Conservation (phyloP, 1,140 invertebrate species). For the Hycleus phaleratus region DNA sequence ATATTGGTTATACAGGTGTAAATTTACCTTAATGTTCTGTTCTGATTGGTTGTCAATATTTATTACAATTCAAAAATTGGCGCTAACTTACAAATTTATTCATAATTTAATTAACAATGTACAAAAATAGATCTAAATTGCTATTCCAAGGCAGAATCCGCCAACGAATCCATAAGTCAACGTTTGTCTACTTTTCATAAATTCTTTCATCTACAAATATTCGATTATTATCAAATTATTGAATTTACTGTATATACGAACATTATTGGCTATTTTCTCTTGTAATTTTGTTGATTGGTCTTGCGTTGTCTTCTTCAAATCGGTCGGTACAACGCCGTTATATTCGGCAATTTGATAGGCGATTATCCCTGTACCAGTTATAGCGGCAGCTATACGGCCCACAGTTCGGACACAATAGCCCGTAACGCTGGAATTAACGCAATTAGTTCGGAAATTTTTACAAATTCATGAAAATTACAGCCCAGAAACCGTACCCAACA, state of each 20-base stretch:
- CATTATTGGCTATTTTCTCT: neutral
- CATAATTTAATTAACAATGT: too few species aligned
- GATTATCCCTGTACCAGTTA: neutral
- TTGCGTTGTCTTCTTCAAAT: neutral
- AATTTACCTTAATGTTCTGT: too few species aligned
- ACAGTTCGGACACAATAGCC: neutral
- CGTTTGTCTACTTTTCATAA: neutral
- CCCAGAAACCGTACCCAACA: neutral
- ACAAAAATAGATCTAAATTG: neutral
- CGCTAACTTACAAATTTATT: too few species aligned
- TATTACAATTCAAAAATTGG: too few species aligned
- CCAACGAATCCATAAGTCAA: conserved; percentile 2
- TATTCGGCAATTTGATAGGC: neutral
- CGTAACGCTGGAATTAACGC: neutral
- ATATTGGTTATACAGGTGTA: too few species aligned
- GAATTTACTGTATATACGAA: neutral
- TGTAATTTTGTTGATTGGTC: neutral
- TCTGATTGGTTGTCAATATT: too few species aligned
- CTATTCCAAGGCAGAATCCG: conserved; percentile 3
- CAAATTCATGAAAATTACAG: neutral
- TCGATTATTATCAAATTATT: neutral
- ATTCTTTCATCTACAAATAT: conserved; percentile 3
- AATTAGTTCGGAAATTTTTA: neutral
- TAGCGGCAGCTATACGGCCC: neutral
- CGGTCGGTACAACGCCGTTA: neutral